Base-by-base conservation (phyloP, 2,797 vertebrate genomes). In the Megaceryle alcyon region DNA sequence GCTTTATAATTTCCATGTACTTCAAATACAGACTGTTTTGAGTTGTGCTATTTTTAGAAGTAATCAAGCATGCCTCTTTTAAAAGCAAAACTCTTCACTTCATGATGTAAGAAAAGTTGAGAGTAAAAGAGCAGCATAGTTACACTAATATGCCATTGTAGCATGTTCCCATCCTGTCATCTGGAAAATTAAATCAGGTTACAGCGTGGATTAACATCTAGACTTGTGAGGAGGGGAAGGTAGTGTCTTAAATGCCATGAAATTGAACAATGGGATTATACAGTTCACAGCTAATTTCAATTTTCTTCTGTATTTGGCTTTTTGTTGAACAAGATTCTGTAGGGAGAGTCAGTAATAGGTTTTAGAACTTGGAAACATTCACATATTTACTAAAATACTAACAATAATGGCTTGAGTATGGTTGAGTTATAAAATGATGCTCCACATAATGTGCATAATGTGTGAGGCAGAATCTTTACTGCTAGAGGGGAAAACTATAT, bases 201-300 rank as follows among this genome's bases (percentile, higher is more conserved):
- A 96, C 96, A 98, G 93, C 96, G 85, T 96, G 97, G 98, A 99
- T 98, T 99, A 98, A 97, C 97, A 96, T 97, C 91, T 95, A 94
- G 88, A 82, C 91, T 97, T 97, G 96, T 92, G 91, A 96, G 96
- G 94, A 97, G 95, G 95, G 90, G 87, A 97, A 97, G 95, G 96
- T 96, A 96, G 80, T 95, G 91, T 97, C 95, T 98, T 98, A 98
- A 99, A 98, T 97, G 97, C 98, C 98, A 98, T 99, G 98, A 99
- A 99, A 99, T 98, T 97, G 96, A 98, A 98, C 98, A 99, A 98
- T 98, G 97, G 98, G 98, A 99, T 99, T 98, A 98, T 91, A 96
- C 89, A 91, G 72, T 98, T 97, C 97, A 93, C 97, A 97, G 96
- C 96, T 98, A 97, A 98, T 97, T 97, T 98, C 96, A 94, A 96